Evolutionary conservation across 2,888 invertebrate species (phyloP).

Genomic region (Serrognathus titanus): DNA sequence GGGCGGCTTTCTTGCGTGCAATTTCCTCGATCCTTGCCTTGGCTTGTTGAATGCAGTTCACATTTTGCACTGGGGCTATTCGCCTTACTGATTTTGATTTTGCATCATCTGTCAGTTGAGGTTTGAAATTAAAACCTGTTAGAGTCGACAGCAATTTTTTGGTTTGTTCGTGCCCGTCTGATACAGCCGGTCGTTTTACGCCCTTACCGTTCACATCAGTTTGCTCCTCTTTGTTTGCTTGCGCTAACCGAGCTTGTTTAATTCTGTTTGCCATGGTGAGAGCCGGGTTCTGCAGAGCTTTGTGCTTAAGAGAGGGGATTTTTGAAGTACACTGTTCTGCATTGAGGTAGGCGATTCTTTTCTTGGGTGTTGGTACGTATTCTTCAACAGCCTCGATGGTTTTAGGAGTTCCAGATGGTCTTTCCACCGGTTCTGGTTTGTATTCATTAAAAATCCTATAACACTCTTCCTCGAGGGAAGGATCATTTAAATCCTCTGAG

Average conservation of each 20-base stretch:
- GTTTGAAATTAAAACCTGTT: background rate
- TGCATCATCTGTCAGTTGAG: background rate
- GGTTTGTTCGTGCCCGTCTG: slow-evolving; percentile 1
- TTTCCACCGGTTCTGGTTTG: slow-evolving; percentile 40
- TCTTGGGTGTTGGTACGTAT: slow-evolving; percentile 50
- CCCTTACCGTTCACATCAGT: slow-evolving; percentile 33
- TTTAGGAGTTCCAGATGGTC: slow-evolving; percentile 6
- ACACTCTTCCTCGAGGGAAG: slow-evolving; percentile 74
- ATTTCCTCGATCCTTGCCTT: slow-evolving; percentile 63
- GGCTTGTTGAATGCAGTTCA: slow-evolving; percentile 65
- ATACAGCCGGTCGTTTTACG: slow-evolving; percentile 5
- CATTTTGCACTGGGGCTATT: slow-evolving; percentile 78
- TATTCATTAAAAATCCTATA: slow-evolving; percentile 83
- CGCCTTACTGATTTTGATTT: slow-evolving; percentile 34
- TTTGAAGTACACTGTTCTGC: slow-evolving; percentile 52
- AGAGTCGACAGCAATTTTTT: slow-evolving; percentile 1
- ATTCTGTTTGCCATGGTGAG: slow-evolving; percentile 53
- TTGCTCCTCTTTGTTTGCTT: slow-evolving; percentile 42
- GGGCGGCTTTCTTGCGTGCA: slow-evolving; percentile 45
- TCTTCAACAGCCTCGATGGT: slow-evolving; percentile 32
- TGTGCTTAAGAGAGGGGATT: slow-evolving; percentile 45
- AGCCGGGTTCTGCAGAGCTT: slow-evolving; percentile 54
- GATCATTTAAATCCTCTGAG: slow-evolving; percentile 43
- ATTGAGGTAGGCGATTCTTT: slow-evolving; percentile 70
- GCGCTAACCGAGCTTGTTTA: slow-evolving; percentile 44